Evolutionary conservation across 2,888 invertebrate genomes (phyloP).

Genomic region (Eupithecia exiguata): DNA sequence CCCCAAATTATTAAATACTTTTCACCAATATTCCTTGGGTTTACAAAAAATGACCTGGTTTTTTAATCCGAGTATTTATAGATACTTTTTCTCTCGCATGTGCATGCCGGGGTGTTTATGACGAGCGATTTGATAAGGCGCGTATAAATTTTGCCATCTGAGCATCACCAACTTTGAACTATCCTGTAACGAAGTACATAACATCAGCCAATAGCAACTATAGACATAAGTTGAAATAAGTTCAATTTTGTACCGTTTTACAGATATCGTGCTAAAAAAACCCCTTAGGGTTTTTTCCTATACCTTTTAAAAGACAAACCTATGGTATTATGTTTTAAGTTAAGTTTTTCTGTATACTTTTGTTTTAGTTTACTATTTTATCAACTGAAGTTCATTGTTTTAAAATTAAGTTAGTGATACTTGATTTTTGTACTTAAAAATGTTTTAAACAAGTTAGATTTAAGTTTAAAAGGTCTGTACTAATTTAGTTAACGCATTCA

Average conservation of each 20-base stretch:
- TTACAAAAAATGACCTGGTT: no score
- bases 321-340: background rate
- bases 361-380: background rate
- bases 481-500: slow-evolving; percentile 2
- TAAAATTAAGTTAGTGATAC: background rate
- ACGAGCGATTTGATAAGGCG: no score
- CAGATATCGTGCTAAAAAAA: background rate
- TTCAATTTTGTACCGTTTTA: background rate
- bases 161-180: no score
- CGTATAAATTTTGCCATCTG: no score
- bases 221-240: no score
- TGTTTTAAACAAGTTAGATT: slow-evolving; percentile 3
- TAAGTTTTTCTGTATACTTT: slow-evolving; percentile 5
- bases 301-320: background rate
- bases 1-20: no score
- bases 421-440: slow-evolving; percentile 2
- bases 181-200: no score
- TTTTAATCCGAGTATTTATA: no score
- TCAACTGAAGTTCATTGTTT: background rate
- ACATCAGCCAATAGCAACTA: no score
- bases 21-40: no score
- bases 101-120: no score
- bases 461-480: background rate
- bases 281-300: background rate
- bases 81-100: no score